Evolutionary conservation across 37 sponge, comb jelly and placozoan genomes (phyloP), one percentile per base, ranked within the genome.

Genomic region (Ianthella basta): DNA sequence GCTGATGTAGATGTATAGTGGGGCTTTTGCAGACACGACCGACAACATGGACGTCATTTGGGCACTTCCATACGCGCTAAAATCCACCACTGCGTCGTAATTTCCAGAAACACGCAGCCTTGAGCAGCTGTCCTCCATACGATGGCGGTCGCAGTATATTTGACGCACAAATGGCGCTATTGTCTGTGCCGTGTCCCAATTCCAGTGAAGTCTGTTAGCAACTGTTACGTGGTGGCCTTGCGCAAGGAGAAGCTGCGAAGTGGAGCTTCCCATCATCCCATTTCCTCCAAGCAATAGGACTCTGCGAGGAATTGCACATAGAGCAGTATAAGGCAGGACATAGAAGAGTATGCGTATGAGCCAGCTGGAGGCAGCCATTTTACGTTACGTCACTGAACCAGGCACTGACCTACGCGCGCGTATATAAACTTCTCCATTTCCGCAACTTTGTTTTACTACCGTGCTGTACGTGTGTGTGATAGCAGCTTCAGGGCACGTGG

Each of bases 221-320:
- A 84, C 27, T 15, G 66, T 65, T 0, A 87, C 77, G 20, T 68
- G 60, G 59, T 80, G 81, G 8, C 80, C 82, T 20, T 63, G 82
- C 39, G n/a, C 83, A 21, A 83, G 41, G 4, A 87, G 73, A 44
- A 19, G 70, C 15, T 69, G 23, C 23, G 69, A 72, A 13, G 69
- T 67, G 24, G 75, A 82, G 50, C 68, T 55, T 33, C 88, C 88
- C 12, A 87, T 30, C 69, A 87, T 65, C 21, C 88, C 88, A 15
- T 87, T 87, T 20, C 88, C 88, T 5, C 88, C 88, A 23, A 87
- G 83, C 21, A 87, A 70, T 40, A 87, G 55, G 29, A 86, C 59
- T 20, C 69, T 79, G 50, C 50, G 80, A 15, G 80, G 80, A 54
- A 79, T 79, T 23, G 77, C 59, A 69, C 70, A 69, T 1, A 29